These are phyloP conservation scores for Atethmia centrago DNA, from an alignment of 2,888 invertebrate genomes.

Conservation along the genomic window DNA sequence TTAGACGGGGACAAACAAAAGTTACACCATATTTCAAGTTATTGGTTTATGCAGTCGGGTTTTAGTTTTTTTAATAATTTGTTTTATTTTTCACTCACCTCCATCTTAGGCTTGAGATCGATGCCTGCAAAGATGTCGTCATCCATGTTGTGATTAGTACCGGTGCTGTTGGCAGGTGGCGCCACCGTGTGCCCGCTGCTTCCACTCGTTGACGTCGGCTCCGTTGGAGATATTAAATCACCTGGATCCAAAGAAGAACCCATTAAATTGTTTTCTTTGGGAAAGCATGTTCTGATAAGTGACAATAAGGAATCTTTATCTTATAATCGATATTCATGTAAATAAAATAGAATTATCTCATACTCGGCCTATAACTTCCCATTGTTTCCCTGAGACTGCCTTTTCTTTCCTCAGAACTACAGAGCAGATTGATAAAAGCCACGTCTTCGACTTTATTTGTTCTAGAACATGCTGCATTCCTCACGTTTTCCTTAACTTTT, in stretches of 20 bases:
- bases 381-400: neutral
- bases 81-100: conserved; percentile 73
- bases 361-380: neutral
- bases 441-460: neutral
- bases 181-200: conserved; percentile 77
- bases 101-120: conserved; percentile 93
- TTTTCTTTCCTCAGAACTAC: neutral
- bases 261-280: neutral
- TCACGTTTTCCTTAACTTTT: neutral
- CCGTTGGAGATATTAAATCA: conserved; percentile 88
- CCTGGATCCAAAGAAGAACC: conserved; percentile 52
- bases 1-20: too few species aligned
- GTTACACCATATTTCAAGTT: too few species aligned
- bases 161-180: conserved; percentile 79
- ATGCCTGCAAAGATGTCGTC: conserved; percentile 94
- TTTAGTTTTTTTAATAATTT: too few species aligned
- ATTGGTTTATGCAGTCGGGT: too few species aligned
- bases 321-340: neutral
- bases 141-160: conserved; percentile 89
- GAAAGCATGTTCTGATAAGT: neutral
- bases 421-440: neutral
- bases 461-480: neutral
- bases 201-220: conserved; percentile 80
- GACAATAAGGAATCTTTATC: neutral
- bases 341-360: neutral